phyloP scores from a whole-genome alignment of 2,797 vertebrate species.

The Melanotaenia pygmaea region DNA sequence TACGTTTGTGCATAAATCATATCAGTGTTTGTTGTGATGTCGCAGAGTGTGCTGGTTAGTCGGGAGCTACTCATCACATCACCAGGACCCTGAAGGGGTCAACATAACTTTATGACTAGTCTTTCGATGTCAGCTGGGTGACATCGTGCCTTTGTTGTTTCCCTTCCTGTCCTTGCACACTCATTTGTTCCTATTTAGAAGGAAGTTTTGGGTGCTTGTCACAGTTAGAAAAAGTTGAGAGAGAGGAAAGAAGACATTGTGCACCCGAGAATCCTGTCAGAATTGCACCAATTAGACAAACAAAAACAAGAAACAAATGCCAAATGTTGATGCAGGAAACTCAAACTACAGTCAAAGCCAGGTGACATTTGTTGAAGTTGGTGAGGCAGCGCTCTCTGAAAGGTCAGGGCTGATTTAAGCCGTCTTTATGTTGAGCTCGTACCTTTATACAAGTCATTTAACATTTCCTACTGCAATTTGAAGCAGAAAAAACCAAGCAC shows the following conservation, averaged over 20 bases:
- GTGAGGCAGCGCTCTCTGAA: constrained; percentile 5
- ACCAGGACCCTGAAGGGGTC: constrained; percentile 41
- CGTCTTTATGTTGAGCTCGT: neutral
- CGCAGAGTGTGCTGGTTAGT: constrained; percentile 40
- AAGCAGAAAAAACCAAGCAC: neutral
- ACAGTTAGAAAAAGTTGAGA: neutral
- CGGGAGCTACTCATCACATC: constrained; percentile 52
- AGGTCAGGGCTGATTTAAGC: constrained; percentile 2
- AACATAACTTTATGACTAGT: constrained; percentile 42
- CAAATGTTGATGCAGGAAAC: neutral
- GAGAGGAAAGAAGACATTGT: neutral
- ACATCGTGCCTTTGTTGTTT: constrained; percentile 4
- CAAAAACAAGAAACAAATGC: neutral
- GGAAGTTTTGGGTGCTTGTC: neutral
- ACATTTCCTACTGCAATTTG: neutral
- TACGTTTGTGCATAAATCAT: constrained; percentile 28
- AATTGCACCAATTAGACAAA: neutral
- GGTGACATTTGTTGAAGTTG: constrained; percentile 14
- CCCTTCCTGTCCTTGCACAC: constrained; percentile 3
- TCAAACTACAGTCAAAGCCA: constrained; percentile 14
- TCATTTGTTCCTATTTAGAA: constrained; percentile 6
- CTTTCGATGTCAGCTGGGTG: constrained; percentile 25
- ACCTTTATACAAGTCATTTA: neutral
- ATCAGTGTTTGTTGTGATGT: constrained; percentile 42
- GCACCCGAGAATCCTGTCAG: neutral